These are phyloP conservation scores for Drosophila parvula DNA, from an alignment of 1,140 invertebrate species.

Conservation along the genomic window DNA sequence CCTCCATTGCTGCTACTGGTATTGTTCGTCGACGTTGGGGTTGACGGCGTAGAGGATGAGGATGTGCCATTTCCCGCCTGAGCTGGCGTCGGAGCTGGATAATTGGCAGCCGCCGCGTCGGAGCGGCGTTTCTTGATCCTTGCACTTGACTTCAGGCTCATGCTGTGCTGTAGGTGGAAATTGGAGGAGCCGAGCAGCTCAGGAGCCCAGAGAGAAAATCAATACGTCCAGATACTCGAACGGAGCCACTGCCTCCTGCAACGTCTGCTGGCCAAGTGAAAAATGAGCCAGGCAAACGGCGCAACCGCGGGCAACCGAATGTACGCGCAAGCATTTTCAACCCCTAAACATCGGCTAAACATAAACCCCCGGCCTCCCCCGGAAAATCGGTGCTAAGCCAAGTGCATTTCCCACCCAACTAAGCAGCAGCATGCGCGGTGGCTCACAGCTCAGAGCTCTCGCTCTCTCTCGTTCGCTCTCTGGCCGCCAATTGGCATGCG, in stretches of 20 bases:
- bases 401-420: constrained; percentile 75
- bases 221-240: constrained; percentile 33
- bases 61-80: constrained; percentile 10
- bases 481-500: constrained; percentile 30
- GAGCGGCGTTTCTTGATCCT: constrained; percentile 76
- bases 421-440: constrained; percentile 59
- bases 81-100: constrained; percentile 33
- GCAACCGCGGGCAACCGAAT: constrained; percentile 72
- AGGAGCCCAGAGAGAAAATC: constrained; percentile 34
- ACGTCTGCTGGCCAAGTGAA: constrained; percentile 60
- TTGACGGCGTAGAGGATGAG: constrained; percentile 2
- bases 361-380: constrained; percentile 6
- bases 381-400: constrained; percentile 67
- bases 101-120: constrained; percentile 68
- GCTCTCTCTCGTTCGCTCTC: constrained; percentile 16
- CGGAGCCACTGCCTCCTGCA: constrained; percentile 24
- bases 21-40: constrained; percentile 1
- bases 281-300: constrained; percentile 55
- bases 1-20: constrained; percentile 16
- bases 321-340: constrained; percentile 41
- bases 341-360: constrained; percentile 53
- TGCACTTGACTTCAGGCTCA: constrained; percentile 76
- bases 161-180: constrained; percentile 18
- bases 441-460: constrained; percentile 16
- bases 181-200: constrained; percentile 2